Conservation (phyloP, 2,888 invertebrate species). For the Cephus sareptanus region DNA sequence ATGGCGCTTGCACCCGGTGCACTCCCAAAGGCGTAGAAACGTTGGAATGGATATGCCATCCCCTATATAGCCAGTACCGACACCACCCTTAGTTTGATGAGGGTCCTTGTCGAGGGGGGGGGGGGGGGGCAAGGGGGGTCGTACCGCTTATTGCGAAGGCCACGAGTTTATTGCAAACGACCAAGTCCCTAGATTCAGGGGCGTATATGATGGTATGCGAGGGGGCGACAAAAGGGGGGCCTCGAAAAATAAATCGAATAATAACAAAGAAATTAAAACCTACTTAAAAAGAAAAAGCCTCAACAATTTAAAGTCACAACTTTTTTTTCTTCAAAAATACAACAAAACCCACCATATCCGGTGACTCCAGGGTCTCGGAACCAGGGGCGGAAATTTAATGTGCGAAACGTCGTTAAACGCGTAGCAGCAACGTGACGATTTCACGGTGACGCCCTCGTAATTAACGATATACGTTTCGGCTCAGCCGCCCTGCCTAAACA, state of each 20-base stretch:
- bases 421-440: neutral
- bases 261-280: neutral
- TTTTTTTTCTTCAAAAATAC: neutral
- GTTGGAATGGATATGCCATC: neutral
- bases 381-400: neutral
- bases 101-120: constrained; percentile 20
- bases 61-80: neutral
- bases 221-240: neutral
- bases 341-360: neutral
- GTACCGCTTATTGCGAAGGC: constrained; percentile 46
- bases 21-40: neutral
- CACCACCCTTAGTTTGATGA: neutral
- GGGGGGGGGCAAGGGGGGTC: constrained; percentile 26
- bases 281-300: neutral
- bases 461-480: neutral
- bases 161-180: constrained; percentile 49
- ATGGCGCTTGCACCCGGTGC: neutral
- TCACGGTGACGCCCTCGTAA: neutral
- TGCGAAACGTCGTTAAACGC: neutral
- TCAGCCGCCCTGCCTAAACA: neutral
- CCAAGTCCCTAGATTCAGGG: constrained; percentile 23
- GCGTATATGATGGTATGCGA: neutral
- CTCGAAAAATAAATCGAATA: neutral
- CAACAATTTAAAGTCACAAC: neutral
- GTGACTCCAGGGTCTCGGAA: neutral